Conservation (phyloP, 2,888 invertebrate genomes). For the Philereme vetulata region DNA sequence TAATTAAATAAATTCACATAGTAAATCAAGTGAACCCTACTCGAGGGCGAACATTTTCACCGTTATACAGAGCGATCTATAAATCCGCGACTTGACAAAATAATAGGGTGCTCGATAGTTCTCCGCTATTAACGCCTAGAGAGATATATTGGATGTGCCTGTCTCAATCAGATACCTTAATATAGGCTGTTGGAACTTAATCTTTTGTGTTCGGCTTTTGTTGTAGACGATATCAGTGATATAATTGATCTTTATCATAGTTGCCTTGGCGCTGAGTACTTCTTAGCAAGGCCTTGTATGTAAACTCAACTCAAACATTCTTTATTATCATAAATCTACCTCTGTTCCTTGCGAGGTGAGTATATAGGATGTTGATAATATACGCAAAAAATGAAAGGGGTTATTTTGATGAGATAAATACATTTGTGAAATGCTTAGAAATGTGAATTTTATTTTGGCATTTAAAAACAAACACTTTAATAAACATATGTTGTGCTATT, state of each 20-base stretch:
- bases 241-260: constrained; percentile 15
- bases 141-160: constrained; percentile 79
- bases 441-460: no score
- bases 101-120: constrained; percentile 79
- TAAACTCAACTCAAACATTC: no score
- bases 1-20: constrained; percentile 41
- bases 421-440: no score
- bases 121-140: constrained; percentile 79
- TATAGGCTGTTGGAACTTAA: constrained; percentile 44
- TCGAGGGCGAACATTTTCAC: constrained; percentile 46
- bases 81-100: constrained; percentile 82
- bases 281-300: no score
- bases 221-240: constrained; percentile 12
- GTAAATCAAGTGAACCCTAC: constrained; percentile 37
- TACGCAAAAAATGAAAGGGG: no score
- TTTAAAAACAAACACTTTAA: no score
- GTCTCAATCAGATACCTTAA: constrained; percentile 82
- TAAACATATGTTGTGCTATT: no score
- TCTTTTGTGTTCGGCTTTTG: constrained; percentile 27
- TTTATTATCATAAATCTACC: no score
- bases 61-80: constrained; percentile 75
- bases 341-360: no score
- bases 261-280: not conserved
- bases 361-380: no score
- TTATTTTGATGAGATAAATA: no score